Base-by-base conservation (phyloP, 2,113 vertebrate genomes). In the Ploceus nigricollis region DNA sequence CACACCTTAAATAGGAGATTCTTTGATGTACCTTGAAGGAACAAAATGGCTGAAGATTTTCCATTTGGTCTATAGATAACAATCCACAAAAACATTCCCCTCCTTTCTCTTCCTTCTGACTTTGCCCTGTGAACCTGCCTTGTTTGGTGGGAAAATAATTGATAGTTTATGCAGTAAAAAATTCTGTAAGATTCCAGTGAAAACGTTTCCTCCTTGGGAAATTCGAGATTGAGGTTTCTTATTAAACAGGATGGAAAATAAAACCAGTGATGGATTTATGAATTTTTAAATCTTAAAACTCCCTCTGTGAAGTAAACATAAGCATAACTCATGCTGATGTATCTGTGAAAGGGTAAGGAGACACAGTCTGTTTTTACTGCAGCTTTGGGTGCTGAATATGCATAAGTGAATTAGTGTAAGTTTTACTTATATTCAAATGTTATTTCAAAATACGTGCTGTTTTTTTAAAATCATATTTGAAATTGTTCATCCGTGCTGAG, bases 401-500 rank as follows among this genome's bases (percentile, higher is more conserved):
- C 42, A 22, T 81, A 76, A 71, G 54, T 47, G 73, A 75, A 61
- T 80, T 56, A 3, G 5, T 81, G 3, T 51, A 70, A 70, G 35
- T 78, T 86, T 77, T 90, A 86, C 66, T 91, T 95, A 89, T 60
- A 91, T 92, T 94, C 69, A 89, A 66, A 80, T 63, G 82, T 63
- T 91, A 80, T 79, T 92, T 92, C 81, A 61, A 93, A 94, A 91
- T 51, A 60, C 0, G 0, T 45, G 19, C 2, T 15, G 2, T 17
- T 33, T 79, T 75, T 81, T 44, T 28, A 0, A 30, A 73, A 81
- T 89, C 58, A 28, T 51, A 68, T 81, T 84, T 71, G 76, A 66
- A 75, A 56, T 71, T 84, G 69, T 91, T 92, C 80, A 71, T 44
- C 68, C n/a, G 2, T 60, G n/a, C n/a, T 87, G 63, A 83, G 45